Evolutionary conservation across 2,888 invertebrate genomes (phyloP).

Genomic region (Bugula neritina): DNA sequence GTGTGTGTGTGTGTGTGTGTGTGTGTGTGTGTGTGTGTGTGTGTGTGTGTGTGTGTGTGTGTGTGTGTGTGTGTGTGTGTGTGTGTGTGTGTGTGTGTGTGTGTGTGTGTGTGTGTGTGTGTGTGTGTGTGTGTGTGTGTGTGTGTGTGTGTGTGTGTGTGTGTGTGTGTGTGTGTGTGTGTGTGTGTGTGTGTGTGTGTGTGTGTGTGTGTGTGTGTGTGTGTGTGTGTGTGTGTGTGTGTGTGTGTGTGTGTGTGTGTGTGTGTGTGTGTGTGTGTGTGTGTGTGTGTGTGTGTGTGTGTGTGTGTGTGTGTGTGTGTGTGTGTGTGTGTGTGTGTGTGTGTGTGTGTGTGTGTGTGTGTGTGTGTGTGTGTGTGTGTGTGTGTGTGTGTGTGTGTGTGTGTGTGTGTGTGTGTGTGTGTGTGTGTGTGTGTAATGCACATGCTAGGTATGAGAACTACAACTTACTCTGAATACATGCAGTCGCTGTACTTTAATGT

Average conservation of each 20-base stretch:
- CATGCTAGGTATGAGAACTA: neutral
- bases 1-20: neutral
- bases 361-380: conserved; percentile 19
- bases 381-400: conserved; percentile 18
- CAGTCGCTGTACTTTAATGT: too few species aligned
- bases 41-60: neutral
- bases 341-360: conserved; percentile 25
- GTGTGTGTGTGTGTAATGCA: too few species aligned
- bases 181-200: conserved; percentile 1
- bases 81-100: neutral
- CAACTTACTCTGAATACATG: too few species aligned
- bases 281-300: conserved; percentile 25
- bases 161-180: neutral
- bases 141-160: neutral
- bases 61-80: neutral
- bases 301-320: conserved; percentile 27
- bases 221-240: neutral
- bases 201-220: conserved; percentile 7
- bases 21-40: neutral
- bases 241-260: conserved; percentile 2
- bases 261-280: conserved; percentile 13
- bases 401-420: conserved; percentile 22
- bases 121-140: neutral
- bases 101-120: neutral
- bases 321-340: conserved; percentile 28